Conservation (phyloP, 2,113 vertebrate species). For the Glareola pratincola region DNA sequence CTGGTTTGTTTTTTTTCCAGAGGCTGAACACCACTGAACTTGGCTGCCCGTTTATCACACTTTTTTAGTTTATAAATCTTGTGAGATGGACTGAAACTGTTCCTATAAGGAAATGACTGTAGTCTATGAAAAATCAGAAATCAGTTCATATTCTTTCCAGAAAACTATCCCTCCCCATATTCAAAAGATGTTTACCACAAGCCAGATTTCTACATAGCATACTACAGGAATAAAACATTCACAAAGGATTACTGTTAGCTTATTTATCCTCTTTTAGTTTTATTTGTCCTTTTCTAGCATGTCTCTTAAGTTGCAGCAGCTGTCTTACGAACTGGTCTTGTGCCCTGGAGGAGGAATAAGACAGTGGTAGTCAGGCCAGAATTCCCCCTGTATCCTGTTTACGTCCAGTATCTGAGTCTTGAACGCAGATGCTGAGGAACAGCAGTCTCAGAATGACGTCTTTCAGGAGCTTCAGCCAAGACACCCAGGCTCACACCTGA, state of each 20-base stretch:
- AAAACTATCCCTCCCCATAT: background rate
- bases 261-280: background rate
- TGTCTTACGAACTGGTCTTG: background rate
- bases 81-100: background rate
- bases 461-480: slow-evolving; percentile 1
- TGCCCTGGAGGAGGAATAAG: background rate
- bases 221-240: background rate
- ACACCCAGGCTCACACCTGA: background rate
- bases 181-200: background rate
- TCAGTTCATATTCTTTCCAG: background rate
- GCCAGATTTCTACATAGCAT: background rate
- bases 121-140: background rate
- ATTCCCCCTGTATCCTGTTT: slow-evolving; percentile 20
- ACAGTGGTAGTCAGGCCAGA: background rate
- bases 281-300: background rate
- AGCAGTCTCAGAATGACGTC: background rate
- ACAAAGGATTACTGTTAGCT: background rate
- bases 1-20: background rate
- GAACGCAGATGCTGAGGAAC: background rate
- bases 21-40: background rate
- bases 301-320: background rate
- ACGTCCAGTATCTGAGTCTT: background rate
- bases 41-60: background rate
- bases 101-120: background rate
- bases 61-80: background rate